phyloP scores from a whole-genome alignment of 2,113 vertebrate species.

The Anhinga rufa region DNA sequence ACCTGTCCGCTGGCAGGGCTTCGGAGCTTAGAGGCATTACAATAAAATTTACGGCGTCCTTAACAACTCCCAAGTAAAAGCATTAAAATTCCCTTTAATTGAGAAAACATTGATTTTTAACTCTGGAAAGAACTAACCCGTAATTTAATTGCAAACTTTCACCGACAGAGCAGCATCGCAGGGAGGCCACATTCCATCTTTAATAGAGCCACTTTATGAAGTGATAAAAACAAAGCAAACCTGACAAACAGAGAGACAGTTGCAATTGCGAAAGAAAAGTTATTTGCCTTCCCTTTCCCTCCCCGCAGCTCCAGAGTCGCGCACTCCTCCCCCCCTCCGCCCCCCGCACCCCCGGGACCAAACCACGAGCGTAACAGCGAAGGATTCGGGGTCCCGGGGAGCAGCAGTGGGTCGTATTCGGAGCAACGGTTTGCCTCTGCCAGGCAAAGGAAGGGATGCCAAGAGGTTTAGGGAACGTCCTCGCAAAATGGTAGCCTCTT shows the following conservation, averaged over 20 bases:
- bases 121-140: slow-evolving; percentile 57
- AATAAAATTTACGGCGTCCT: slow-evolving; percentile 72
- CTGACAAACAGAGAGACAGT: slow-evolving; percentile 16
- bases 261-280: neutral
- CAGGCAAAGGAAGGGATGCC: slow-evolving; percentile 3
- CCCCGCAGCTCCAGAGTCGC: neutral
- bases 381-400: neutral
- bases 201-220: slow-evolving; percentile 63
- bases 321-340: neutral
- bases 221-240: slow-evolving; percentile 68
- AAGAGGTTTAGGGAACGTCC: slow-evolving; percentile 36
- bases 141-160: slow-evolving; percentile 72
- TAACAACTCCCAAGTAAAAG: slow-evolving; percentile 71
- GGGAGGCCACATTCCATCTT: slow-evolving; percentile 25
- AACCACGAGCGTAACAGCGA: neutral
- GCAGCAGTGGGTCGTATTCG: neutral
- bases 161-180: neutral
- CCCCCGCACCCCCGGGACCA: neutral
- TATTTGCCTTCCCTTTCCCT: slow-evolving; percentile 31
- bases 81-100: slow-evolving; percentile 74
- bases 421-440: slow-evolving; percentile 44
- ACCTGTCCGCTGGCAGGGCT: slow-evolving; percentile 32
- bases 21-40: slow-evolving; percentile 43
- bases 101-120: slow-evolving; percentile 76
- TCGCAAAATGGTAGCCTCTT: slow-evolving; percentile 47